phyloP scores from a whole-genome alignment of 1,140 invertebrate genomes.

The Battus philenor region DNA sequence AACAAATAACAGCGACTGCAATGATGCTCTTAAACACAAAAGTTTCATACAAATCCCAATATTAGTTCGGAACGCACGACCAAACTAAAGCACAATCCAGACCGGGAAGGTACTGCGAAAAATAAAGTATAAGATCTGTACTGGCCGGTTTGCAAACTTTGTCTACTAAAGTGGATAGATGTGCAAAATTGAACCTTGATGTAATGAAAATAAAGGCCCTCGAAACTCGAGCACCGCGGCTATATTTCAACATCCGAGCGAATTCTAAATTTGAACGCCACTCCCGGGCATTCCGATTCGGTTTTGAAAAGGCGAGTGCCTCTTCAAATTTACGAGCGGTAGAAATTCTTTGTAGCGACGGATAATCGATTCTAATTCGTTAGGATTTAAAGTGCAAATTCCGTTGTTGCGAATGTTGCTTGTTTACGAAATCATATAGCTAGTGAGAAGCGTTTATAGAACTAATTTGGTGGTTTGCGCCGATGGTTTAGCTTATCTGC shows the following conservation, averaged over 20 bases:
- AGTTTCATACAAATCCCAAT: slow-evolving; percentile 16
- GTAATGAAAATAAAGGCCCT: slow-evolving; percentile 15
- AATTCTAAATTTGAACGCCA: slow-evolving; percentile 55
- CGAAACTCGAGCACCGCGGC: slow-evolving; percentile 17
- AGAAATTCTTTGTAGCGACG: slow-evolving; percentile 23
- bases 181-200: slow-evolving; percentile 19
- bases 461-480: slow-evolving; percentile 41
- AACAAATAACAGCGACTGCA: slow-evolving; percentile 1
- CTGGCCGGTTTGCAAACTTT: slow-evolving; percentile 25
- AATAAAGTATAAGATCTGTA: slow-evolving; percentile 26
- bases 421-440: slow-evolving; percentile 24
- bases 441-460: slow-evolving; percentile 27
- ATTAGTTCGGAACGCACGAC: slow-evolving; percentile 15
- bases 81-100: slow-evolving; percentile 17
- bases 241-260: slow-evolving; percentile 33
- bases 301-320: slow-evolving; percentile 62
- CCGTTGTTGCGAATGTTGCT: slow-evolving; percentile 4
- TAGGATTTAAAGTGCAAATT: slow-evolving; percentile 24
- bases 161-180: slow-evolving; percentile 13
- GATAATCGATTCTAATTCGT: slow-evolving; percentile 33
- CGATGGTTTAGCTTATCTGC: slow-evolving; percentile 20
- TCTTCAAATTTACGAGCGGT: slow-evolving; percentile 53
- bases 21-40: slow-evolving; percentile 11
- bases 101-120: slow-evolving; percentile 16
- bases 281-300: slow-evolving; percentile 53